Evolutionary conservation across 2,113 vertebrate genomes (phyloP), one percentile per base, ranked within the genome.

Genomic region (Odobenus rosmarus): DNA sequence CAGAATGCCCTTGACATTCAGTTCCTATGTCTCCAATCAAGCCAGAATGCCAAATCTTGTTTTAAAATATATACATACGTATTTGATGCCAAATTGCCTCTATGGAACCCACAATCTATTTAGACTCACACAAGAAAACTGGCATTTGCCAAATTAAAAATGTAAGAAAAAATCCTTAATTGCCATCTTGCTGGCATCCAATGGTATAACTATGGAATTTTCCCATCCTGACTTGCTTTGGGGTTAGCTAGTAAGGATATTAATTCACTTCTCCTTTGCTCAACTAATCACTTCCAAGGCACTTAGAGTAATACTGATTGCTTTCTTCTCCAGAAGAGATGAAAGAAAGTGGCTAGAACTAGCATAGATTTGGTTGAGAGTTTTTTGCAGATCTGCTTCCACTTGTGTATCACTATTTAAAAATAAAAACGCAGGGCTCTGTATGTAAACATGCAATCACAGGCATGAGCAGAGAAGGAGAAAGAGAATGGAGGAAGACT

Each of bases 191-290:
- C 12, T 46, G 85, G 11, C 23, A 71, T 84, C 51, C 55, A 57
- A 59, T 64, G 19, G 49, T 57, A 0, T 28, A 57, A 46, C 81
- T 51, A 51, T 51, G 31, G 15, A 86, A 72, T 77, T 76, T 93
- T 86, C 95, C 36, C 4, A 4, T 62, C 23, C 67, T 91, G 39
- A 72, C 39, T 93, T 92, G 24, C 42, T 76, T 89, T 92, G 74
- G 19, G 49, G 12, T 94, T 87, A 74, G 36, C 57, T 88, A 87
- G 36, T 31, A 81, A 71, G 21, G 24, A 7, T 71, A 88, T 89
- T 76, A 81, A 94, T 83, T 77, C 76, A 77, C 28, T 93, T 92
- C 93, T 90, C 49, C 31, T 76, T 91, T 93, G 61, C 69, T 80
- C 96, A 84, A 59, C 83, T 42, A 82, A 36, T 94, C 84, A 86